Evolutionary conservation across 2,797 vertebrate genomes (phyloP), one percentile per base, ranked within the genome.

Genomic region (Apogon hyalosoma): DNA sequence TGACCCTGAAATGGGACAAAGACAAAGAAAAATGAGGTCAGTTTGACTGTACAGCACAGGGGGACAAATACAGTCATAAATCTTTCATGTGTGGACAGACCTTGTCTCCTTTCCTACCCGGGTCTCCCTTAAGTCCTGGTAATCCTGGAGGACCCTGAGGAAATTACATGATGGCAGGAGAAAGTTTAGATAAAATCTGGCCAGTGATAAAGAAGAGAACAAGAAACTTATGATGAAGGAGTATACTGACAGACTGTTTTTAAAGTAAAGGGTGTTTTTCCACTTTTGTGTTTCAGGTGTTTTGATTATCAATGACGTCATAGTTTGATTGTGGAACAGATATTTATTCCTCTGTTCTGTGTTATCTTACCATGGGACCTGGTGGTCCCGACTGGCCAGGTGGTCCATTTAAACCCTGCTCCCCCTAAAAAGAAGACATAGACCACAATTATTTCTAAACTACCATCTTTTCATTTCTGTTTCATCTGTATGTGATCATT

Each of bases 71-170:
- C 24, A 5, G 24, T 28, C 24, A 6, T 28, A 28, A 28, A 28
- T 28, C 4, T 28, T 47, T 31, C 24, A 4, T 19, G 38, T 48
- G n/a, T 42, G 60, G 36, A 7, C 0, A 13, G 33, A 95, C 98
- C 95, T 99, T 99, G 85, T 99, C 98, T 64, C 97, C 98, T 85
- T 98, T 99, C 72, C 92, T 95, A 63, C 97, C 98, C 0, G 95
- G 95, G 75, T 98, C 97, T 80, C 98, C 98, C 83, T 97, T 99
- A 36, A 99, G 91, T 61, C 98, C 98, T 1, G 95, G 95, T 83
- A 99, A 93, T 76, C 98, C 97, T 0, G 96, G 95, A 2, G 98
- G 98, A 11, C 98, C 98, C 98, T 99, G 73, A 62, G 18, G 16
- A 72, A 39, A 71, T 18, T 3, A 63, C 28, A 48, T 40, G 28